Conservation (phyloP, 2,113 vertebrate genomes). For the Ibidorhyncha struthersii region DNA sequence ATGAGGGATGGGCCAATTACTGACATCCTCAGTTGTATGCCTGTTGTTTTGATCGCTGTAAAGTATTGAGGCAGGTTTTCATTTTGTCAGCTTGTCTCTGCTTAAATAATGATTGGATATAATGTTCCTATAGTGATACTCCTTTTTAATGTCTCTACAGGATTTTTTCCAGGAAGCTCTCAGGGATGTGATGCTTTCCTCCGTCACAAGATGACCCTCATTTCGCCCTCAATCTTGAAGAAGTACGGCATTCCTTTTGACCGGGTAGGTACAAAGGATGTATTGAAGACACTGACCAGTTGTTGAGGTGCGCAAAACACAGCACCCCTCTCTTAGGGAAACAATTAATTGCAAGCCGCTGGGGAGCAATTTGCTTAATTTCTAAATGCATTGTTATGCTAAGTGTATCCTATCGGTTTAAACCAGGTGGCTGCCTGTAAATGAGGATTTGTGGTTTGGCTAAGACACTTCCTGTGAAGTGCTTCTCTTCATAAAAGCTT, state of each 20-base stretch:
- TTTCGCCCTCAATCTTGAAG: slow-evolving; percentile 97
- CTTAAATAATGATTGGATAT: not conserved
- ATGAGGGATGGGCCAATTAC: not conserved
- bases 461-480: not conserved
- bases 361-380: not conserved
- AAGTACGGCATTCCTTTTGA: slow-evolving; percentile 97
- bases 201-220: slow-evolving; percentile 98
- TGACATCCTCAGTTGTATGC: too few relatives aligned
- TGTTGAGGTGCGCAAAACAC: not conserved
- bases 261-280: slow-evolving; percentile 78
- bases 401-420: not conserved
- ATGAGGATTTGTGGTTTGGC: not conserved
- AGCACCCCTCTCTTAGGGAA: not conserved
- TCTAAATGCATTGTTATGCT: not conserved
- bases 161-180: slow-evolving; percentile 96
- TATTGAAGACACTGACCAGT: not conserved
- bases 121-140: not conserved
- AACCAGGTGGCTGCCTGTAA: not conserved
- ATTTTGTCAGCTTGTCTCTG: not conserved
- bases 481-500: not conserved
- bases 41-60: not conserved
- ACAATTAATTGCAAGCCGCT: accelerated
- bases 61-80: not conserved
- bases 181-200: slow-evolving; percentile 98
- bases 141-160: slow-evolving; percentile 64